phyloP scores from a whole-genome alignment of 2,797 vertebrate species.

The Euphonia xanthogaster region DNA sequence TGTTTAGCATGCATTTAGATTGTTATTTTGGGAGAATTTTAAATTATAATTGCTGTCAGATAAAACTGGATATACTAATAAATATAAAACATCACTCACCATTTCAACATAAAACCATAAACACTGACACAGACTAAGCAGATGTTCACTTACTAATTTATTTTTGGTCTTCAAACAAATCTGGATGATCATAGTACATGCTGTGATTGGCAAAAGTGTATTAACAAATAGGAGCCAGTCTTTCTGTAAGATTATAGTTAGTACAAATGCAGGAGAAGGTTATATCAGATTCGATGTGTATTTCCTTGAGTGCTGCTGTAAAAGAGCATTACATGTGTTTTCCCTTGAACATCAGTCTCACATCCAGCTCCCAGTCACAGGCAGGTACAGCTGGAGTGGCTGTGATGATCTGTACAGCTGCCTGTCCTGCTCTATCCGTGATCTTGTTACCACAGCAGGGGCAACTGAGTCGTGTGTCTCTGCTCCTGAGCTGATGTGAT shows the following conservation, averaged over 20 bases:
- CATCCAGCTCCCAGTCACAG: rapidly evolving
- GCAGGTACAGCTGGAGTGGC: neutral
- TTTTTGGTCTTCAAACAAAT: neutral
- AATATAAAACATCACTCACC: neutral
- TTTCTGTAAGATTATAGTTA: neutral
- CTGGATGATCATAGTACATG: neutral
- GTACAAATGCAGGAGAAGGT: neutral
- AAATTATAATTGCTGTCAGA: neutral
- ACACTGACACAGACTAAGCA: neutral
- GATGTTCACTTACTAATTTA: neutral
- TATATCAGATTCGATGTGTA: neutral
- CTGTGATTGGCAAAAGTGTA: neutral
- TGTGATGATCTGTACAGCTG: neutral
- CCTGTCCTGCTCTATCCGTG: rapidly evolving
- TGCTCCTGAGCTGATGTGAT: neutral
- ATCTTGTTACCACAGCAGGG: neutral
- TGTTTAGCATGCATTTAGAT: neutral
- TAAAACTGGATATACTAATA: neutral
- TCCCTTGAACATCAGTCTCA: neutral
- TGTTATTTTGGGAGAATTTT: neutral
- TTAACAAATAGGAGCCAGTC: neutral
- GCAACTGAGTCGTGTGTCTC: neutral
- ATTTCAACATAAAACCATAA: neutral
- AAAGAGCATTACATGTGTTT: neutral
- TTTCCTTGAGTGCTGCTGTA: neutral